A percentile compares a stretch with the other conserved stretches of the same genome.
Evolutionary conservation across 1,140 invertebrate species (phyloP).

Genomic region (Leptonema lineaticorne): DNA sequence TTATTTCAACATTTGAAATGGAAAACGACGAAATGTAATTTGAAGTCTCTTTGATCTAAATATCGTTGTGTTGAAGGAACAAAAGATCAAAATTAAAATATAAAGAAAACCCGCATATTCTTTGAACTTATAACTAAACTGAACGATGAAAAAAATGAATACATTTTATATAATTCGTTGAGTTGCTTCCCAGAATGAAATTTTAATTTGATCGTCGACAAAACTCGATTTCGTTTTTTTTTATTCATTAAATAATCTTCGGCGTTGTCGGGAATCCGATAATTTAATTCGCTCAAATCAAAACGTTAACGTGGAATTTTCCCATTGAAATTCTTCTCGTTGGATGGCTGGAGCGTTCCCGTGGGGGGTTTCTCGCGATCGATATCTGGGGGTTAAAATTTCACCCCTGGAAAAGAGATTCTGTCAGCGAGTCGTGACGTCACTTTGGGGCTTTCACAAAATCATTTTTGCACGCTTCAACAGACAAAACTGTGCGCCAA

Average conservation of each 20-base stretch:
- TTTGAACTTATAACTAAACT: neutral
- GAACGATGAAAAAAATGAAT: neutral
- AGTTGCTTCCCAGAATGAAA: constrained; percentile 11
- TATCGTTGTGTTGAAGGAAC: neutral
- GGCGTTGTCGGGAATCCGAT: constrained; percentile 19
- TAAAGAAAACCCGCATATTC: neutral
- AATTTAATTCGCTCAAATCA: constrained; percentile 32
- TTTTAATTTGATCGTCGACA: constrained; percentile 27
- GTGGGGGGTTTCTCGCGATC: constrained; percentile 8
- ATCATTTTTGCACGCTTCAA: constrained; percentile 9
- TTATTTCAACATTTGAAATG: neutral
- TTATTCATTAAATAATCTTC: constrained; percentile 30
- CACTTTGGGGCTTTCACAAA: constrained; percentile 20
- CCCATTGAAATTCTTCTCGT: constrained; percentile 30
- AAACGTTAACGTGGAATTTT: constrained; percentile 36
- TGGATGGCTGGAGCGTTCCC: neutral
- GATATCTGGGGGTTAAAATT: constrained; percentile 24
- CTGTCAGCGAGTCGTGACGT: constrained; percentile 34
- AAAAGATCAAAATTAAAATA: neutral
- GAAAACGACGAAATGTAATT: neutral
- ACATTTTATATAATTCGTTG: constrained; percentile 9
- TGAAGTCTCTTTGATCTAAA: neutral
- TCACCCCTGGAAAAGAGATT: constrained; percentile 21
- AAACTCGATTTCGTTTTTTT: constrained; percentile 35
- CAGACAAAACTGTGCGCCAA: neutral